Conservation (phyloP, 2,113 vertebrate species). For the Rousettus leschenaultii region DNA sequence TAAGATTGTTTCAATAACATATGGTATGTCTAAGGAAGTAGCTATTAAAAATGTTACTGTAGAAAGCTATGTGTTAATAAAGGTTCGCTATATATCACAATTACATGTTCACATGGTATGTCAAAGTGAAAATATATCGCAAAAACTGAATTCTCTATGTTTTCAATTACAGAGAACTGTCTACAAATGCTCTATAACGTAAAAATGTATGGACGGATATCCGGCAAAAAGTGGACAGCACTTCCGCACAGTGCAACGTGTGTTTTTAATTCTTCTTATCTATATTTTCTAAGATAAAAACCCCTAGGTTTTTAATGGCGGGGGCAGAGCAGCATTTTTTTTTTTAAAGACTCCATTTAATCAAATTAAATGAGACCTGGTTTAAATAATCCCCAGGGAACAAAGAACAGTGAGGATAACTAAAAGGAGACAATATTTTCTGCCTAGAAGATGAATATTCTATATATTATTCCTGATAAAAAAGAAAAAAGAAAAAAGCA, state of each 20-base stretch:
- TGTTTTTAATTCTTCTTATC: not conserved
- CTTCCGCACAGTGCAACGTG: not conserved
- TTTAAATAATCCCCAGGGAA: not conserved
- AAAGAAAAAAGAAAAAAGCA: not conserved
- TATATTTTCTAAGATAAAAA: not conserved
- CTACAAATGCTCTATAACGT: not conserved
- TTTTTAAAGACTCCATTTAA: conserved; percentile 11
- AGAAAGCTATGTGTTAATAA: not conserved
- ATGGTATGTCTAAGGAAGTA: not conserved
- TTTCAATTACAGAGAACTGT: not conserved
- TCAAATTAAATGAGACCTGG: conserved; percentile 28
- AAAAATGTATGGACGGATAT: not conserved
- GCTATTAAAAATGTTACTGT: not conserved
- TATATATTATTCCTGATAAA: not conserved
- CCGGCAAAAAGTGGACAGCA: not conserved
- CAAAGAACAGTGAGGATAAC: not conserved
- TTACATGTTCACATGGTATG: not conserved
- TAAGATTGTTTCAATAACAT: not conserved
- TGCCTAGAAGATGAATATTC: not conserved
- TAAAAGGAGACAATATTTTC: not conserved
- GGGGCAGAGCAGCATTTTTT: not conserved
- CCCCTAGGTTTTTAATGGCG: not conserved
- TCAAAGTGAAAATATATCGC: not conserved
- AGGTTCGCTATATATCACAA: not conserved
- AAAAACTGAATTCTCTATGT: not conserved